Base-by-base conservation (phyloP, 2,113 vertebrate species). In the Mobula hypostoma region DNA sequence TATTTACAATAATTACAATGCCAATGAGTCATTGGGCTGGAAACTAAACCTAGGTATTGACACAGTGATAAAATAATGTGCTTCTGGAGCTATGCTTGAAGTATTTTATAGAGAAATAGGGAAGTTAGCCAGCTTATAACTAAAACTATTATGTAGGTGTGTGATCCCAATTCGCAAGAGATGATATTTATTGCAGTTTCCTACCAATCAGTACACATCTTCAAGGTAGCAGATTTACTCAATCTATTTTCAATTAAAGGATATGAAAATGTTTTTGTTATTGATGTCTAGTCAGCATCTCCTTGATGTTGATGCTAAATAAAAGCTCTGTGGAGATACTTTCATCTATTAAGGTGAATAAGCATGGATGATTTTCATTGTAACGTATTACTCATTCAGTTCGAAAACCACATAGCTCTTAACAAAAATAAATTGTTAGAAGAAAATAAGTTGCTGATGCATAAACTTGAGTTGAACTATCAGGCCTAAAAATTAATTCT, bases 1-100 rank as follows among this genome's bases (percentile, higher is more conserved):
- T 93, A 48, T 56, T 92, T 93, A 56, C 40, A 93, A 76, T 93
- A 93, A 93, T 93, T 93, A 76, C 24, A 76, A 56, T 48, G 70
- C 48, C 91, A 93, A 56, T 56, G 91, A 92, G 90, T 74, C 66
- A 92, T 74, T 72, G 90, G 56, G 24, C 91, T 56, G 29, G 19
- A 72, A 92, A 92, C 70, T 92, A 17, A 68, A 90, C 70, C 32
- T 72, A 1, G 83, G 58, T 7, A n/a, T n/a, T 66, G 40, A 32
- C 9, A 27, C n/a, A 40, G 70, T 72, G 40, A 93, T 74, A 92
- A 12, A 48, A 93, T 93, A 74, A 93, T 5, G 32, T 56, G 24
- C 56, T 93, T 74, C 48, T 19, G 48, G 91, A 24, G 68, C 21
- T 74, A 15, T 76, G 70, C 36, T 56, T 93, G 68, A 74, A 70